Evolutionary conservation across 2,113 vertebrate species (phyloP).

Genomic region (Myotis lucifugus): DNA sequence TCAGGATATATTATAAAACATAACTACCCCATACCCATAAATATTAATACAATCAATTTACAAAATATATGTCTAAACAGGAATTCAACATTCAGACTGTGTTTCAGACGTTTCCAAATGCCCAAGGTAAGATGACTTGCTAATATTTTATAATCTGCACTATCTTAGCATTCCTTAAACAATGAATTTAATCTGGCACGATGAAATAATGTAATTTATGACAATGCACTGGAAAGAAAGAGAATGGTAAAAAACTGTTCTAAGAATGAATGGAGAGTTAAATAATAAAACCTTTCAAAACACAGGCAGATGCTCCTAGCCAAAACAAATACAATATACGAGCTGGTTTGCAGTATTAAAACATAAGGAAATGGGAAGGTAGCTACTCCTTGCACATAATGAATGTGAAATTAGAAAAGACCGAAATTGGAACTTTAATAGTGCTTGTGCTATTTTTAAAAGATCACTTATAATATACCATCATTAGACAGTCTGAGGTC

Average conservation of each 20-base stretch:
- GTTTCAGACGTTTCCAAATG: conserved; percentile 40
- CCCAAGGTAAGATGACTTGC: conserved; percentile 37
- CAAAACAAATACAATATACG: conserved; percentile 47
- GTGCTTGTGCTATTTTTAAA: conserved; percentile 65
- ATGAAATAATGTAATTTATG: conserved; percentile 53
- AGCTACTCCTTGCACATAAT: conserved; percentile 56
- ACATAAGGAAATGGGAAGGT: conserved; percentile 58
- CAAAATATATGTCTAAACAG: conserved; percentile 43
- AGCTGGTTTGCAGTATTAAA: conserved; percentile 35
- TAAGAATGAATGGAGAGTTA: conserved; percentile 23
- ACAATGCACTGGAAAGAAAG: conserved; percentile 12
- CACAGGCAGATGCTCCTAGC: neutral
- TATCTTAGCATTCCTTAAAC: conserved; percentile 51
- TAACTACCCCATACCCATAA: conserved; percentile 13
- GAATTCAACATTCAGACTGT: neutral
- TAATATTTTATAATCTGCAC: conserved; percentile 49
- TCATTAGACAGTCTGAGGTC: conserved; percentile 51
- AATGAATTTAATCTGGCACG: conserved; percentile 35
- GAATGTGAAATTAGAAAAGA: conserved; percentile 67
- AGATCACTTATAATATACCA: conserved; percentile 54
- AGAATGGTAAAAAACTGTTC: neutral
- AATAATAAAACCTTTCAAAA: conserved; percentile 61
- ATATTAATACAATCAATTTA: conserved; percentile 37
- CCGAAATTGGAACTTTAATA: conserved; percentile 43
- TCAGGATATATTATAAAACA: conserved; percentile 25